Evolutionary conservation across 2,888 invertebrate species (phyloP).

Genomic region (Lobophora halterata): DNA sequence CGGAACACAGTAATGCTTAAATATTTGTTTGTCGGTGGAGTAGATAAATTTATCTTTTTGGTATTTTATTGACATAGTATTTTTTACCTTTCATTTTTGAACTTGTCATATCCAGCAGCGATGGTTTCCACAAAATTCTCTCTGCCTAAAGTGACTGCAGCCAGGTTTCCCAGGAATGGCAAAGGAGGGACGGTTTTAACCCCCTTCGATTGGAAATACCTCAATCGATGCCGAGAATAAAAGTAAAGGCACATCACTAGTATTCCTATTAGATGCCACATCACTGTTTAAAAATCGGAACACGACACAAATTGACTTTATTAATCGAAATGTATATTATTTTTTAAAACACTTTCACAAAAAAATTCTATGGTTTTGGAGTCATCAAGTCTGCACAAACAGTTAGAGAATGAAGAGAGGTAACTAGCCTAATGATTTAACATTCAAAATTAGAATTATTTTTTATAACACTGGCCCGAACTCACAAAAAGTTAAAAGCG

Average conservation of each 20-base stretch:
- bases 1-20: too few relatives aligned
- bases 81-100: slow-evolving; percentile 53
- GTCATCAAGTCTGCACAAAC: too few relatives aligned
- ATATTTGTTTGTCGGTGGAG: too few relatives aligned
- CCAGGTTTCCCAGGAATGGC: slow-evolving; percentile 58
- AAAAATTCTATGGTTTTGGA: too few relatives aligned
- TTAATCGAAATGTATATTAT: not conserved
- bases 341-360: too few relatives aligned
- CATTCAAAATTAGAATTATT: too few relatives aligned
- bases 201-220: slow-evolving; percentile 51
- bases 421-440: too few relatives aligned
- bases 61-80: not conserved
- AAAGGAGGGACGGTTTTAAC: slow-evolving; percentile 49
- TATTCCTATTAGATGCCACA: slow-evolving; percentile 46
- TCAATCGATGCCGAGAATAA: slow-evolving; percentile 47
- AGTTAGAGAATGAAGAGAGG: too few relatives aligned
- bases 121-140: slow-evolving; percentile 60
- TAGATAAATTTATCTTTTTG: not conserved
- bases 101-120: slow-evolving; percentile 51
- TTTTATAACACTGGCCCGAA: too few relatives aligned
- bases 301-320: slow-evolving; percentile 40
- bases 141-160: slow-evolving; percentile 52
- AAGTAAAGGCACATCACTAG: slow-evolving; percentile 44
- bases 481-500: too few relatives aligned
- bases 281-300: slow-evolving; percentile 20